Evolutionary conservation across 1,140 invertebrate species (phyloP).

Genomic region (Drosophila ironensis): DNA sequence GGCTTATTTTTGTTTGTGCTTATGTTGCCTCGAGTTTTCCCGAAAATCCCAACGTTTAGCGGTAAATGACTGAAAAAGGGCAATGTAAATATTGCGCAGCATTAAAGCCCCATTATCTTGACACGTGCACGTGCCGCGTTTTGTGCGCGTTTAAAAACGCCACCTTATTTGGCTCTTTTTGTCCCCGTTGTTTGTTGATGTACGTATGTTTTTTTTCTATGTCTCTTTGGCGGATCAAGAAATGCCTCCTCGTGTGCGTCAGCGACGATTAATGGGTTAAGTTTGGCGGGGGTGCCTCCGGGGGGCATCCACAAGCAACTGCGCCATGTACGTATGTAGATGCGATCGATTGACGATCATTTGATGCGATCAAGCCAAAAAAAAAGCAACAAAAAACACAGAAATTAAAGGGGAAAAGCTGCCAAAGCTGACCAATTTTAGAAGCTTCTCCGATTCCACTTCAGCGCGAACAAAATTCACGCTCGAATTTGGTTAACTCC

Average conservation of each 20-base stretch:
- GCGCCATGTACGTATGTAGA: conserved; percentile 34
- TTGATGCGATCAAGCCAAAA: conserved; percentile 35
- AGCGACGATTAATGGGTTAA: conserved; percentile 10
- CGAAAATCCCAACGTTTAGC: background rate
- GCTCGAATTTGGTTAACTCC: conserved; percentile 29
- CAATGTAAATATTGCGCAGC: conserved; percentile 14
- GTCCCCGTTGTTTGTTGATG: background rate
- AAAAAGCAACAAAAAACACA: background rate
- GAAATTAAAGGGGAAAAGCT: background rate
- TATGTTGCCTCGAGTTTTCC: background rate
- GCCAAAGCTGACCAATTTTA: conserved; percentile 60
- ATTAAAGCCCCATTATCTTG: conserved; percentile 8
- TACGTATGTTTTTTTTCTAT: too few species aligned
- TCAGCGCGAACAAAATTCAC: conserved; percentile 45
- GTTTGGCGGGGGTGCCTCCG: background rate
- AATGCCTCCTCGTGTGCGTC: conserved; percentile 36
- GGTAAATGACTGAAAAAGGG: conserved; percentile 17
- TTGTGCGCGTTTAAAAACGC: conserved; percentile 52
- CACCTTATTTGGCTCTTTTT: conserved; percentile 55
- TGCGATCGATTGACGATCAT: conserved; percentile 44
- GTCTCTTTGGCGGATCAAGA: conserved; percentile 33
- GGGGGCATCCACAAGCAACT: background rate
- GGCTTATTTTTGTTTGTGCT: too few species aligned
- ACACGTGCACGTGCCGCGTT: conserved; percentile 60
- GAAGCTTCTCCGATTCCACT: conserved; percentile 49